phyloP scores from a whole-genome alignment of 1,140 invertebrate species.

The Papilio polyxenes region DNA sequence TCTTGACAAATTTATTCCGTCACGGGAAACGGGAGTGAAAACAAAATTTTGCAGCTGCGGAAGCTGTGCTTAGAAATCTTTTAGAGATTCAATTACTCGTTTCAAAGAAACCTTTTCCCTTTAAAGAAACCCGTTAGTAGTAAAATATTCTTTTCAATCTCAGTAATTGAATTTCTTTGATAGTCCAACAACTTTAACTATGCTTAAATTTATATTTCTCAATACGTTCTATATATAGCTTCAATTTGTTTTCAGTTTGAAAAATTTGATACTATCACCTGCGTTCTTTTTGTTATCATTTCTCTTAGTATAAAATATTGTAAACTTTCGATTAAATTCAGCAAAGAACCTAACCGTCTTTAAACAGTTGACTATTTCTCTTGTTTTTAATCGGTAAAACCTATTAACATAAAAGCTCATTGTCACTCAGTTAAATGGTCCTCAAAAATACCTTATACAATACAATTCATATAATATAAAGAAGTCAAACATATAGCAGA shows the following conservation, averaged over 20 bases:
- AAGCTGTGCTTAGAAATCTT: slow-evolving; percentile 22
- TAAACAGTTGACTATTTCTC: neutral
- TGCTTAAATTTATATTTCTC: neutral
- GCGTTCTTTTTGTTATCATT: neutral
- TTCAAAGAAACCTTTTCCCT: slow-evolving; percentile 20
- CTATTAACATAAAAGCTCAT: neutral
- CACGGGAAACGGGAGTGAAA: neutral
- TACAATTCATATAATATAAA: neutral
- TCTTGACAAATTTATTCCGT: slow-evolving; percentile 23
- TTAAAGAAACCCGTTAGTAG: slow-evolving; percentile 8
- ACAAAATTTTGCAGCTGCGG: slow-evolving; percentile 13
- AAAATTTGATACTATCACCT: neutral
- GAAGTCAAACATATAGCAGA: slow-evolving; percentile 28
- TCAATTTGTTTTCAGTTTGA: neutral
- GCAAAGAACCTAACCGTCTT: neutral
- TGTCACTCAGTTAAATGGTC: no score
- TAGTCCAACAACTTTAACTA: slow-evolving; percentile 14
- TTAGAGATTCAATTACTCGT: slow-evolving; percentile 21
- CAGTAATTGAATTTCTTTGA: slow-evolving; percentile 28
- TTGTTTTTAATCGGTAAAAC: neutral
- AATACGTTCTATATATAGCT: neutral
- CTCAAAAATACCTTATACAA: no score
- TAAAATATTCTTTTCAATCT: slow-evolving; percentile 24
- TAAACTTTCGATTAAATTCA: neutral
- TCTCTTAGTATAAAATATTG: neutral